phyloP scores from a whole-genome alignment of 2,888 invertebrate species.

The Thereva nobilitata region DNA sequence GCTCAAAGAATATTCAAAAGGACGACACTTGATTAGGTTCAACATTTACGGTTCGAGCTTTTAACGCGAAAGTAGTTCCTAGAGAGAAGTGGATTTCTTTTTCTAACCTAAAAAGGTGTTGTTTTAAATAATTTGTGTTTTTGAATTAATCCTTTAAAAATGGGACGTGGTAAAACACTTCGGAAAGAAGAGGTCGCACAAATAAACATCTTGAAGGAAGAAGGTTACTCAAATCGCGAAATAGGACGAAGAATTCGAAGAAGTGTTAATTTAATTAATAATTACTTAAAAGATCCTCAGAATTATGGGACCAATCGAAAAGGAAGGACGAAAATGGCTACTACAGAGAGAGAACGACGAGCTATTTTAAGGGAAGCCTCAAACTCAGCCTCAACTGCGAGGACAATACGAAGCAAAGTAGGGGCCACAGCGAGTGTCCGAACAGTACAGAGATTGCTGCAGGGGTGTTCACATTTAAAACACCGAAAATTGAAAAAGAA shows the following conservation, averaged over 20 bases:
- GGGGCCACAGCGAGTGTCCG: neutral
- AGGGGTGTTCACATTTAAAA: neutral
- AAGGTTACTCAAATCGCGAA: neutral
- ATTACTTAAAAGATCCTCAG: neutral
- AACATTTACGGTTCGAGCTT: too few species aligned
- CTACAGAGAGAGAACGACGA: neutral
- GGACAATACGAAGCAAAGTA: neutral
- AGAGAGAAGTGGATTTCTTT: too few species aligned
- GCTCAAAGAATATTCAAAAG: too few species aligned
- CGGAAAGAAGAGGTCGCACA: neutral
- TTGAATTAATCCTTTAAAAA: neutral
- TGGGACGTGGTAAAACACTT: neutral
- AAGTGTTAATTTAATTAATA: neutral
- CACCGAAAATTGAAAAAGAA: neutral
- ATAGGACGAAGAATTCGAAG: neutral
- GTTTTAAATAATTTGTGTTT: too few species aligned
- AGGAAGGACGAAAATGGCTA: neutral
- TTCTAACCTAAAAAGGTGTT: too few species aligned
- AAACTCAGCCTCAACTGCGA: neutral
- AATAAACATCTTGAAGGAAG: conserved; percentile 1
- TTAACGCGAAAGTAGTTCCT: too few species aligned
- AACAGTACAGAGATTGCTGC: neutral
- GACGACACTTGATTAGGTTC: too few species aligned
- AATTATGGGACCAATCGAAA: neutral
- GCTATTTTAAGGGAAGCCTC: neutral